phyloP scores from a whole-genome alignment of 1,140 invertebrate genomes.

The Lasioglossum baleicum region DNA sequence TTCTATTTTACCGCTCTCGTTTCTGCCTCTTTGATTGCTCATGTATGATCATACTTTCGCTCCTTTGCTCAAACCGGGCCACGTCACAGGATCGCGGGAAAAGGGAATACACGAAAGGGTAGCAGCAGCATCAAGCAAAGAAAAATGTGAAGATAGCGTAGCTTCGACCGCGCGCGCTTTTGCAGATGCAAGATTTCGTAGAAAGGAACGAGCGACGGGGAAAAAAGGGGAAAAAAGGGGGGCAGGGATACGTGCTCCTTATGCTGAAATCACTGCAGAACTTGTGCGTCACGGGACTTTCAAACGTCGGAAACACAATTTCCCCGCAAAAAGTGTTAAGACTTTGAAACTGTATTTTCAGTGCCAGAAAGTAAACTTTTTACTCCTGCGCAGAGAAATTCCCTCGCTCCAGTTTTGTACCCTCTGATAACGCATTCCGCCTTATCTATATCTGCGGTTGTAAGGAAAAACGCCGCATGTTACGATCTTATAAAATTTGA shows the following conservation, averaged over 20 bases:
- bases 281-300: background rate
- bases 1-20: constrained; percentile 43
- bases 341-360: background rate
- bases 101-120: constrained; percentile 24
- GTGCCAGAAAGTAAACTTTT: background rate
- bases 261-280: constrained; percentile 23
- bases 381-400: background rate
- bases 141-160: constrained; percentile 48
- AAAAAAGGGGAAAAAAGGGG: background rate
- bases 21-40: constrained; percentile 58
- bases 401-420: background rate
- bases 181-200: constrained; percentile 14
- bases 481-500: no score
- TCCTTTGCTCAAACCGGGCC: constrained; percentile 31
- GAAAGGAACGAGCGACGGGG: background rate
- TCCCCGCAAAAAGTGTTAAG: background rate
- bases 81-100: constrained; percentile 16
- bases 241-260: constrained; percentile 17
- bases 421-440: background rate
- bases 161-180: constrained; percentile 6
- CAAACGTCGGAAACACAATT: constrained; percentile 17
- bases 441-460: background rate
- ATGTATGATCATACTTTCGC: constrained; percentile 49
- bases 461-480: no score
- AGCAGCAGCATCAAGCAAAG: constrained; percentile 51